Evolutionary conservation across 2,888 invertebrate genomes (phyloP).

Genomic region (Eristalis tenax): DNA sequence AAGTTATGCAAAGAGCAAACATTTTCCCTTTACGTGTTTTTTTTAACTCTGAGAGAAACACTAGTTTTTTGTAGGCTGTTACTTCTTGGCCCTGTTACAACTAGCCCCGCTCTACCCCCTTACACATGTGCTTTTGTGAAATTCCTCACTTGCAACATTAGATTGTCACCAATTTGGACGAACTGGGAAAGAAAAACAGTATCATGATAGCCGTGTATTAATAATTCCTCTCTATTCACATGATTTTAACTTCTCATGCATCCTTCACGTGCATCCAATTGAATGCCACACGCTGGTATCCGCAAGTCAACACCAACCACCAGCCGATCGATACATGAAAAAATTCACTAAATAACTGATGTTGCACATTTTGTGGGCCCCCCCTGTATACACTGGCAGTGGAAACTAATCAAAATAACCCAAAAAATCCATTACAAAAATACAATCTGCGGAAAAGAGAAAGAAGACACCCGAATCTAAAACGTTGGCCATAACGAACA

Average conservation of each 20-base stretch:
- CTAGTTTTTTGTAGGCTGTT: too few relatives aligned
- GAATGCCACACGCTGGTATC: not conserved
- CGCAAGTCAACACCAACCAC: not conserved
- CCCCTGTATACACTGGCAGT: slow-evolving; percentile 41
- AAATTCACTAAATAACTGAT: not conserved
- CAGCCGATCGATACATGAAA: not conserved
- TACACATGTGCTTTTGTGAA: too few relatives aligned
- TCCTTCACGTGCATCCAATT: not conserved
- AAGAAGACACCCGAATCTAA: slow-evolving; percentile 21
- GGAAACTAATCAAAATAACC: slow-evolving; percentile 42
- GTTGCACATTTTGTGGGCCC: slow-evolving; percentile 7
- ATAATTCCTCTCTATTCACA: not conserved
- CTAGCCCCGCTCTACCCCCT: too few relatives aligned
- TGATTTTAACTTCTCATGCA: not conserved
- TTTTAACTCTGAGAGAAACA: too few relatives aligned
- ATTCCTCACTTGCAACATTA: too few relatives aligned
- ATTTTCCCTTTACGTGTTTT: too few relatives aligned
- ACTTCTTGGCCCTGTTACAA: too few relatives aligned
- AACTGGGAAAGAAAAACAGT: too few relatives aligned
- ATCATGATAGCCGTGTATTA: too few relatives aligned
- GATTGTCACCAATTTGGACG: too few relatives aligned
- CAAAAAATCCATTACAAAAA: slow-evolving; percentile 37
- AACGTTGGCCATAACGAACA: slow-evolving; percentile 40
- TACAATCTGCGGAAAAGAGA: slow-evolving; percentile 3
- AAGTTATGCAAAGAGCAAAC: too few relatives aligned